Conservation (phyloP, 2,797 vertebrate genomes). For the Naso thynnoides region DNA sequence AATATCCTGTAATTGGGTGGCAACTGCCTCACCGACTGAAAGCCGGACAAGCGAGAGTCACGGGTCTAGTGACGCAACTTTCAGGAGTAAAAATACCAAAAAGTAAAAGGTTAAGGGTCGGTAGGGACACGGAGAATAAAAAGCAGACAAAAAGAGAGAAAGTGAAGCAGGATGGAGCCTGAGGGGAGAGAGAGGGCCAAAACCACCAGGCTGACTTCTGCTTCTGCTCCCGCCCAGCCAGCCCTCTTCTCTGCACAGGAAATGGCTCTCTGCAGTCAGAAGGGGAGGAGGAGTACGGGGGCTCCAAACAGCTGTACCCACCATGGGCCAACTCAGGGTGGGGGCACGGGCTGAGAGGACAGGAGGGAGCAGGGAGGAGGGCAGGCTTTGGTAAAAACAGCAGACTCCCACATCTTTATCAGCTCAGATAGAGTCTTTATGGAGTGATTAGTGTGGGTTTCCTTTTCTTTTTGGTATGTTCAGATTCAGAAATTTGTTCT, state of each 20-base stretch:
- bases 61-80: constrained; percentile 38
- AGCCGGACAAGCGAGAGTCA: constrained; percentile 17
- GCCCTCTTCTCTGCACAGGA: constrained; percentile 77
- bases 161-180: constrained; percentile 38
- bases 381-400: constrained; percentile 17
- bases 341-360: constrained; percentile 27
- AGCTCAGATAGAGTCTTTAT: constrained; percentile 25
- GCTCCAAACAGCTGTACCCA: constrained; percentile 64
- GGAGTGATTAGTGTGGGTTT: constrained; percentile 38
- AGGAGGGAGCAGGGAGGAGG: constrained; percentile 22
- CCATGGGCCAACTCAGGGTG: constrained; percentile 33
- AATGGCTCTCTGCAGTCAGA: constrained; percentile 63
- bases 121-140: constrained; percentile 15
- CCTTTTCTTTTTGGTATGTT: constrained; percentile 8
- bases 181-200: constrained; percentile 80
- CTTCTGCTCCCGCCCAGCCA: constrained; percentile 72
- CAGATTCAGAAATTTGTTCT: constrained; percentile 19
- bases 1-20: constrained; percentile 66
- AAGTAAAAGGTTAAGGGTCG: constrained; percentile 34
- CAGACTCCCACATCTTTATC: constrained; percentile 39
- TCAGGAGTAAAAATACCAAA: constrained; percentile 26
- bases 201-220: constrained; percentile 84
- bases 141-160: constrained; percentile 33
- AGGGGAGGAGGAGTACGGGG: constrained; percentile 22
- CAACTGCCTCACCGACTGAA: constrained; percentile 35